Evolutionary conservation across 2,888 invertebrate species (phyloP), one percentile per base, ranked within the genome.

Genomic region (Diplolepis rosae): DNA sequence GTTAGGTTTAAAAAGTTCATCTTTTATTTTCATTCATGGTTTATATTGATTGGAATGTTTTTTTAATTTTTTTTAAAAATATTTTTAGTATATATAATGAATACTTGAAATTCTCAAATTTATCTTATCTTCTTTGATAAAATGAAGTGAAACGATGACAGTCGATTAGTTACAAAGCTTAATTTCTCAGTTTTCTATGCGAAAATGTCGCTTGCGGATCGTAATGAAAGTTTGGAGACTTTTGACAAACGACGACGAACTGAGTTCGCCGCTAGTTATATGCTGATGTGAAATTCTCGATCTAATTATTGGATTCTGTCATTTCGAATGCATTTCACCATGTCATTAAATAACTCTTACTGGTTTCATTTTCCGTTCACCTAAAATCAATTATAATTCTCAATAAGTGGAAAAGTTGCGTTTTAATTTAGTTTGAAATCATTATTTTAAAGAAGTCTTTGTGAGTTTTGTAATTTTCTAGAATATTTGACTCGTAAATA

Each of bases 301-400:
- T 72, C 73, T 73, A 73, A 73, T 73, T 73, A 68, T 73, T 56
- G 70, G 54, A 68, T 68, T 68, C 70, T 68, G 70, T 70, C 70
- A 70, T 73, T 73, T 70, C 30, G 13, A 27, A 9, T 24, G 51
- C 54, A 65, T 45, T 56, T 56, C 22, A 56, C 11, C 56, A 56
- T 56, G 13, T 13, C 11, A 18, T 0, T 56, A 32, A 35, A 56
- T 13, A 56, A 35, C 18, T 56, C 32, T 18, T 22, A 7, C 68
- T 39, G 72, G 67, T 56, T 45, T 66, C 69, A 68, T 70, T 71
- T 72, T 69, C 52, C 69, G 65, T 65, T 54, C 11, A 39, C 28
- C 61, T 4, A 9, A 32, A 30, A 30, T 7, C 0, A 22, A 50
- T 50, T 13, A 50, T 6, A 42, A 15, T 42, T 42, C 15, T n/a